Percentiles rank a stretch among this genome's conserved stretches.
Conservation (phyloP, 2,113 vertebrate species). For the Melanerpes aurifrons region DNA sequence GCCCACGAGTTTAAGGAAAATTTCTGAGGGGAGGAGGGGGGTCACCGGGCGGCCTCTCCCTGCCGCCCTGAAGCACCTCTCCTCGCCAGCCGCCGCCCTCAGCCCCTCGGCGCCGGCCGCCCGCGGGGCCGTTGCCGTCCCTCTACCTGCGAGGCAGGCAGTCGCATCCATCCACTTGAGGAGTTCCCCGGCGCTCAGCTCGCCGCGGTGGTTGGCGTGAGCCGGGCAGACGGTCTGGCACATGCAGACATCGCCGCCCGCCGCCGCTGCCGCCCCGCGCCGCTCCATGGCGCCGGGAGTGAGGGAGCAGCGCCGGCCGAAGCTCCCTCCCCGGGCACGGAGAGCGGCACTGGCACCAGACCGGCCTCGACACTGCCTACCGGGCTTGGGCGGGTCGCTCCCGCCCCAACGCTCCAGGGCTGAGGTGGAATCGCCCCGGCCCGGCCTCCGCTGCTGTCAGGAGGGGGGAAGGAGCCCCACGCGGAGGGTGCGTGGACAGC, state of each 20-base stretch:
- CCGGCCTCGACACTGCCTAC: too few species aligned
- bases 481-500: neutral
- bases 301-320: neutral
- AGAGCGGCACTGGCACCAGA: too few species aligned
- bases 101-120: too few species aligned
- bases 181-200: constrained; percentile 77
- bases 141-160: constrained; percentile 80
- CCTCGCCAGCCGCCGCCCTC: neutral
- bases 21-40: neutral
- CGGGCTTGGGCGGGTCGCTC: neutral
- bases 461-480: neutral
- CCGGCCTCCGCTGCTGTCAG: too few species aligned
- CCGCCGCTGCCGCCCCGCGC: neutral
- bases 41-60: too few species aligned
- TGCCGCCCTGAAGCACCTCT: neutral
- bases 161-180: constrained; percentile 81
- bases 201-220: constrained; percentile 70
- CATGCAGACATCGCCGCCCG: constrained; percentile 59
- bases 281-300: neutral
- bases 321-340: neutral
- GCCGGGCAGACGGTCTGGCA: constrained; percentile 73
- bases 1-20: neutral
- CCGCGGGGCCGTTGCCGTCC: neutral
- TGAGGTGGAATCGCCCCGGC: neutral
- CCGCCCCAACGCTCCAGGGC: neutral